These are phyloP conservation scores for Hirtodrosophila cameraria DNA, from an alignment of 2,888 invertebrate species.

Conservation along the genomic window DNA sequence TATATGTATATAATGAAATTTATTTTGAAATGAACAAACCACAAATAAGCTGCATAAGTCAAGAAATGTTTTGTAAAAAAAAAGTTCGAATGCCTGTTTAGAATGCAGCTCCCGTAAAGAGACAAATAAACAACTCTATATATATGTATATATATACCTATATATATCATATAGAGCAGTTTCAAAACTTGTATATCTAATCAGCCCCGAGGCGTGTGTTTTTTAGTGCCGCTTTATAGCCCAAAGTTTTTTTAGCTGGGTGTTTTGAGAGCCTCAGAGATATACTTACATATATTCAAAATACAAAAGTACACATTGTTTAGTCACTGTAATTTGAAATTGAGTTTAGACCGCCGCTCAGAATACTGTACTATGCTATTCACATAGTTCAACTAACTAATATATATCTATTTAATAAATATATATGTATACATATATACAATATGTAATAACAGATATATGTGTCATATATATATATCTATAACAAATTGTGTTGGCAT, in stretches of 20 bases:
- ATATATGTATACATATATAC: constrained; percentile 11
- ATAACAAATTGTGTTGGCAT: constrained; percentile 23
- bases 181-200: not conserved
- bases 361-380: constrained; percentile 31
- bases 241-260: constrained; percentile 18
- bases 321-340: constrained; percentile 18
- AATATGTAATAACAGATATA: too few species aligned
- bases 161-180: constrained; percentile 1
- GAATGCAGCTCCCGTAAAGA: not conserved
- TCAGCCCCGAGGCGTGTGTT: constrained; percentile 24
- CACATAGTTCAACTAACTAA: not conserved
- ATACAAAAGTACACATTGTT: too few species aligned
- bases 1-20: constrained; percentile 27
- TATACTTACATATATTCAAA: constrained; percentile 14
- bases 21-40: constrained; percentile 1
- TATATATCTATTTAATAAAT: not conserved
- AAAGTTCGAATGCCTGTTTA: constrained; percentile 17
- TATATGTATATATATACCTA: not conserved
- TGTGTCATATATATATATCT: constrained; percentile 13
- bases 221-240: constrained; percentile 10
- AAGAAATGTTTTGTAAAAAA: constrained; percentile 43
- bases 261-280: constrained; percentile 4
- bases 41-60: not conserved
- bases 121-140: not conserved
- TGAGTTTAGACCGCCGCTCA: constrained; percentile 35